phyloP scores from a whole-genome alignment of 1,140 invertebrate genomes.

The Diorhabda carinulata region DNA sequence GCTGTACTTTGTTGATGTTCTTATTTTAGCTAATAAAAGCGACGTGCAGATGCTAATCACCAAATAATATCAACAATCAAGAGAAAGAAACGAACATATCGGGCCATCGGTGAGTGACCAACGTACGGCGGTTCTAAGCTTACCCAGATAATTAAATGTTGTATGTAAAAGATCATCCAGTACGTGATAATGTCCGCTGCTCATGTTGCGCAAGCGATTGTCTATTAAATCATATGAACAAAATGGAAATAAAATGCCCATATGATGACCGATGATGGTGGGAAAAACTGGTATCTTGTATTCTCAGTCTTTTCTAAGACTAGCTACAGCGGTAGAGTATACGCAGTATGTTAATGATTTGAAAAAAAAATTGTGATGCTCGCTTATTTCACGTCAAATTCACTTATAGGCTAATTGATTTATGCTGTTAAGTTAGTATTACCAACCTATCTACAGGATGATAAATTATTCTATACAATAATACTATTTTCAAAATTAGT shows the following conservation, averaged over 20 bases:
- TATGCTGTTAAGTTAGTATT: conserved; percentile 6
- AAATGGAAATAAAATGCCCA: conserved; percentile 40
- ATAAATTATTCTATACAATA: not conserved
- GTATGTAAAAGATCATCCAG: conserved; percentile 35
- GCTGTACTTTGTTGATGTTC: too few species aligned
- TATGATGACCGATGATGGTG: conserved; percentile 43
- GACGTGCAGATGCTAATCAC: too few species aligned
- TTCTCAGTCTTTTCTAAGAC: conserved; percentile 35
- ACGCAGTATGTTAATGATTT: conserved; percentile 17
- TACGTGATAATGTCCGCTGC: conserved; percentile 40
- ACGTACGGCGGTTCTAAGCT: conserved; percentile 23
- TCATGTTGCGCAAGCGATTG: conserved; percentile 39
- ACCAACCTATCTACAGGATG: not conserved
- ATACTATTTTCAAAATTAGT: too few species aligned
- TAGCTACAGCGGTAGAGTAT: not conserved
- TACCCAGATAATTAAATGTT: conserved; percentile 34
- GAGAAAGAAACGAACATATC: conserved; percentile 2
- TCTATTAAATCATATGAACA: conserved; percentile 41
- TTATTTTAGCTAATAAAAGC: too few species aligned
- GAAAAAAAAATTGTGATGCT: conserved; percentile 8
- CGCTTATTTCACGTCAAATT: conserved; percentile 9
- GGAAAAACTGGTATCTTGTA: conserved; percentile 42
- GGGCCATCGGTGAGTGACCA: conserved; percentile 22
- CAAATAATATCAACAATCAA: not conserved
- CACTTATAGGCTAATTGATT: conserved; percentile 12